Evolutionary conservation across 2,797 vertebrate genomes (phyloP).

Genomic region (Dryobates pubescens): DNA sequence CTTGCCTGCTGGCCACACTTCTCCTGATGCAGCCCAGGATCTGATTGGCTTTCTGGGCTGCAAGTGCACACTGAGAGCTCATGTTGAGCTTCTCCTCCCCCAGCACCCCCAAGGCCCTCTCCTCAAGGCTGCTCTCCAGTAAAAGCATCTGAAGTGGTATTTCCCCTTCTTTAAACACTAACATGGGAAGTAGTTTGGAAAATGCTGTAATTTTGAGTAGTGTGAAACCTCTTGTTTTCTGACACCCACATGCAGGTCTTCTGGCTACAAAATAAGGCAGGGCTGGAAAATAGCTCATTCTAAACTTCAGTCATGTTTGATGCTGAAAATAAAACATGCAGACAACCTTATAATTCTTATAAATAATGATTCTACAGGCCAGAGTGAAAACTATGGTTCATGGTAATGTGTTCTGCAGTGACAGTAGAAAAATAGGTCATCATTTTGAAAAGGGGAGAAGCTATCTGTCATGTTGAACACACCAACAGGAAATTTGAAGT

Average conservation of each 20-base stretch:
- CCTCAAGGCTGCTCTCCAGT: too few relatives aligned
- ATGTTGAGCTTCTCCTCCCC: too few relatives aligned
- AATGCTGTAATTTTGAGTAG: neutral
- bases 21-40: too few relatives aligned
- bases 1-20: too few relatives aligned
- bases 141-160: neutral
- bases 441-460: constrained; percentile 35
- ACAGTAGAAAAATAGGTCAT: constrained; percentile 68
- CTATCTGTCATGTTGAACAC: constrained; percentile 37
- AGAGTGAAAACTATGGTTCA: constrained; percentile 43
- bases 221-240: neutral
- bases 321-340: constrained; percentile 48
- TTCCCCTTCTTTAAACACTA: neutral
- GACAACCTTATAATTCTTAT: constrained; percentile 57
- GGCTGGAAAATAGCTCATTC: constrained; percentile 22
- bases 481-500: neutral
- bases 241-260: neutral
- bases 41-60: too few relatives aligned
- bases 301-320: constrained; percentile 34
- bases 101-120: too few relatives aligned
- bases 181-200: neutral
- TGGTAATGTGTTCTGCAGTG: constrained; percentile 56
- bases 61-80: too few relatives aligned
- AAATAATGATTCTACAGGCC: constrained; percentile 50
- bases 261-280: neutral